Evolutionary conservation across 2,113 vertebrate genomes (phyloP).

Genomic region (Meriones unguiculatus): DNA sequence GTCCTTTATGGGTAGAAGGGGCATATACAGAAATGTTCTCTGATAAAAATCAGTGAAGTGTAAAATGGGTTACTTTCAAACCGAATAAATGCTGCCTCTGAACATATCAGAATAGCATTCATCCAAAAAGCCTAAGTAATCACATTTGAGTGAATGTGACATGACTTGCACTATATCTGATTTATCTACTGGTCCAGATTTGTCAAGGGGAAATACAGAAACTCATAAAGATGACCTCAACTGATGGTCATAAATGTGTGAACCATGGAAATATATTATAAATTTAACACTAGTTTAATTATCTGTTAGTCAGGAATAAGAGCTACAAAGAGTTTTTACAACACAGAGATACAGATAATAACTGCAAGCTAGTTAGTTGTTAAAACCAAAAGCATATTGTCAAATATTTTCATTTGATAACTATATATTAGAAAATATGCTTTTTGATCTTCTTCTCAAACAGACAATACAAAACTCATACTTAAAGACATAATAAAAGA

Average conservation of each 20-base stretch:
- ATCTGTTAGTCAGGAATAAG: background rate
- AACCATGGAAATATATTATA: conserved; percentile 35
- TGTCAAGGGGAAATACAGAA: background rate
- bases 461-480: conserved; percentile 52
- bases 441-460: conserved; percentile 65
- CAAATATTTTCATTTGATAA: conserved; percentile 28
- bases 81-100: conserved; percentile 3
- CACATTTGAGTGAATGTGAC: conserved; percentile 56
- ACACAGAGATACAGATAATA: conserved; percentile 3
- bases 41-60: conserved; percentile 54
- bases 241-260: background rate
- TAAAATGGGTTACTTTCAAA: conserved; percentile 66
- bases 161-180: background rate
- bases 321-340: conserved; percentile 5
- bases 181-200: background rate
- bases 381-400: conserved; percentile 48
- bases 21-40: conserved; percentile 45
- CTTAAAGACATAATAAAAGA: conserved; percentile 66
- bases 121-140: conserved; percentile 47
- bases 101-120: conserved; percentile 59
- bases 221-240: background rate
- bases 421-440: conserved; percentile 51
- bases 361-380: background rate
- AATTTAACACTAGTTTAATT: conserved; percentile 47
- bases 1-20: conserved; percentile 13